phyloP scores from a whole-genome alignment of 2,113 vertebrate genomes.

The Cebidichthys violaceus region DNA sequence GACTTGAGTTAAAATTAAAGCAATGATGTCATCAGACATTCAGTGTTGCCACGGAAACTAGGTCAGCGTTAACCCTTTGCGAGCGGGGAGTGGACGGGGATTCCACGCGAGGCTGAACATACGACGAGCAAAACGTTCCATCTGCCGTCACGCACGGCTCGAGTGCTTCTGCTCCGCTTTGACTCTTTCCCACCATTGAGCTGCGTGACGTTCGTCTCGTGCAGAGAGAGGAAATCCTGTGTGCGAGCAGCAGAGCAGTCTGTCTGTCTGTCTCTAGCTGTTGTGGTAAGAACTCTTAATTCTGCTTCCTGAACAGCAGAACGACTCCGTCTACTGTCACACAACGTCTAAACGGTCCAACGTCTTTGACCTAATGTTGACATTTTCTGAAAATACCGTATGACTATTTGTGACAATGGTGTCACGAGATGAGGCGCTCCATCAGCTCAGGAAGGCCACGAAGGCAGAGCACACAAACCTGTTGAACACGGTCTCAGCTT shows the following conservation, averaged over 20 bases:
- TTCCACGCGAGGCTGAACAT: slow-evolving; percentile 56
- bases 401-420: background rate
- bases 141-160: slow-evolving; percentile 35
- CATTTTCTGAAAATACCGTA: slow-evolving; percentile 9
- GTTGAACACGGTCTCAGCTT: slow-evolving; percentile 12
- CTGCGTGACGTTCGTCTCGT: slow-evolving; percentile 20
- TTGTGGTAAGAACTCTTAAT: slow-evolving; percentile 47
- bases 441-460: slow-evolving; percentile 19
- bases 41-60: slow-evolving; percentile 83
- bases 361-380: background rate
- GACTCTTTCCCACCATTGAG: slow-evolving; percentile 28
- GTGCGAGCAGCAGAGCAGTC: background rate
- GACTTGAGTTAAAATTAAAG: slow-evolving; percentile 80
- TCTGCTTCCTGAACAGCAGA: slow-evolving; percentile 56
- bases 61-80: slow-evolving; percentile 83
- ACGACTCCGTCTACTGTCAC: background rate
- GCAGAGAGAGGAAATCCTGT: slow-evolving; percentile 73
- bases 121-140: slow-evolving; percentile 55
- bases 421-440: slow-evolving; percentile 35
- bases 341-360: background rate
- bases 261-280: slow-evolving; percentile 43
- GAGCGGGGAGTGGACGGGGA: slow-evolving; percentile 68
- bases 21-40: slow-evolving; percentile 82
- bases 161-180: slow-evolving; percentile 22
- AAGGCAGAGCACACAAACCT: slow-evolving; percentile 26